Conservation (phyloP, 2,888 invertebrate species). For the Aradus depressus region DNA sequence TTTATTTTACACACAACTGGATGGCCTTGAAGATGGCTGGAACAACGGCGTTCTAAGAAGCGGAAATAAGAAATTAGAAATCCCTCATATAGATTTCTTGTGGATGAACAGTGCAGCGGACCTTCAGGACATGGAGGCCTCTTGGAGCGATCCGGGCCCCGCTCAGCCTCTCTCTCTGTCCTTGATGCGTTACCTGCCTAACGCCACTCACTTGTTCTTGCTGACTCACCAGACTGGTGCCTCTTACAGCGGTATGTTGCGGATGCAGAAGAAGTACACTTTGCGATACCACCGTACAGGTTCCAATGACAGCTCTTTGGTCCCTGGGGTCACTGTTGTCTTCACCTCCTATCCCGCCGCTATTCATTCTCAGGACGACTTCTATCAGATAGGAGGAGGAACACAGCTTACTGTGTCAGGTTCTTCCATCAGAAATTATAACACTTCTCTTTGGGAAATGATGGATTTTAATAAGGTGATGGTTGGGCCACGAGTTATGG, state of each 20-base stretch:
- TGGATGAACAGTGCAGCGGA: constrained; percentile 67
- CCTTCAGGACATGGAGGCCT: constrained; percentile 44
- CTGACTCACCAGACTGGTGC: constrained; percentile 72
- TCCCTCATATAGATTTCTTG: constrained; percentile 53
- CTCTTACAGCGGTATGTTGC: constrained; percentile 65
- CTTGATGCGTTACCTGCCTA: constrained; percentile 49
- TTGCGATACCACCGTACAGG: constrained; percentile 55
- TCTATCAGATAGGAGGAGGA: constrained; percentile 53
- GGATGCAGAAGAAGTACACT: constrained; percentile 73
- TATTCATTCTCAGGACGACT: constrained; percentile 71
- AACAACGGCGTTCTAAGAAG: constrained; percentile 54
- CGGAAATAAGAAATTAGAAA: constrained; percentile 47
- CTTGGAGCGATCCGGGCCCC: constrained; percentile 22
- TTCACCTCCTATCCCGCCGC: constrained; percentile 80
- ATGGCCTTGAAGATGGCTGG: constrained; percentile 67
- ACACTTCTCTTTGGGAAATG: constrained; percentile 55
- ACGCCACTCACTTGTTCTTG: constrained; percentile 46
- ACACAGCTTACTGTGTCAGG: constrained; percentile 56
- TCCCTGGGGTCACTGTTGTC: constrained; percentile 56
- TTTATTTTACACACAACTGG: constrained; percentile 63
- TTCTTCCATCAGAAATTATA: constrained; percentile 65
- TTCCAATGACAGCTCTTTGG: constrained; percentile 40
- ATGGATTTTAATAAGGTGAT: constrained; percentile 54
- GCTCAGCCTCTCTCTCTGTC: constrained; percentile 43
- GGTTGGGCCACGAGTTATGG: constrained; percentile 64